Evolutionary conservation across 2,113 vertebrate genomes (phyloP), one percentile per base, ranked within the genome.

Genomic region (Solenodon paradoxus): DNA sequence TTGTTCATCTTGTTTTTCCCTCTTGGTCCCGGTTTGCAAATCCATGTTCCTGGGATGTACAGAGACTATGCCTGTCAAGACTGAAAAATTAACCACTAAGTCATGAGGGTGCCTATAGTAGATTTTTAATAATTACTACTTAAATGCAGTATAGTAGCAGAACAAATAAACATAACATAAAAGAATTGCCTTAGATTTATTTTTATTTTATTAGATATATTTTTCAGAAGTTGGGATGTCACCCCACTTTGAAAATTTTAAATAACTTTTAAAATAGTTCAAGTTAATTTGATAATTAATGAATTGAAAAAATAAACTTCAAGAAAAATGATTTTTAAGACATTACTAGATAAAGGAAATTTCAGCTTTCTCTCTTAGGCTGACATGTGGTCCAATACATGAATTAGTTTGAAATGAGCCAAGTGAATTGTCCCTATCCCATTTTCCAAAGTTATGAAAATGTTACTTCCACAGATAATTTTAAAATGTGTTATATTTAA

Each of bases 41-140:
- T n/a, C n/a, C n/a, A n/a, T n/a, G n/a, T n/a, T n/a, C n/a, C n/a
- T n/a, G n/a, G n/a, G n/a, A n/a, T n/a, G n/a, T n/a, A n/a, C n/a
- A n/a, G n/a, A n/a, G n/a, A n/a, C n/a, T n/a, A n/a, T n/a, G n/a
- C n/a, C n/a, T n/a, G n/a, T n/a, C n/a, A n/a, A n/a, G n/a, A n/a
- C n/a, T n/a, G n/a, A n/a, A n/a, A n/a, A n/a, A n/a, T n/a, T n/a
- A n/a, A n/a, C n/a, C n/a, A n/a, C n/a, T n/a, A n/a, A n/a, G n/a
- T n/a, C n/a, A n/a, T n/a, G n/a, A n/a, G n/a, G n/a, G n/a, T n/a
- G n/a, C n/a, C n/a, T n/a, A n/a, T n/a, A n/a, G n/a, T 45, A 95
- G 11, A 95, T 69, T 75, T 95, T 90, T 81, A 94, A 91, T 42
- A 83, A 86, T 78, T 75, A 69, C 80, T 90, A 66, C 28, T 47